Evolutionary conservation across 2,113 vertebrate species (phyloP), one percentile per base, ranked within the genome.

Genomic region (Misgurnus anguillicaudatus): DNA sequence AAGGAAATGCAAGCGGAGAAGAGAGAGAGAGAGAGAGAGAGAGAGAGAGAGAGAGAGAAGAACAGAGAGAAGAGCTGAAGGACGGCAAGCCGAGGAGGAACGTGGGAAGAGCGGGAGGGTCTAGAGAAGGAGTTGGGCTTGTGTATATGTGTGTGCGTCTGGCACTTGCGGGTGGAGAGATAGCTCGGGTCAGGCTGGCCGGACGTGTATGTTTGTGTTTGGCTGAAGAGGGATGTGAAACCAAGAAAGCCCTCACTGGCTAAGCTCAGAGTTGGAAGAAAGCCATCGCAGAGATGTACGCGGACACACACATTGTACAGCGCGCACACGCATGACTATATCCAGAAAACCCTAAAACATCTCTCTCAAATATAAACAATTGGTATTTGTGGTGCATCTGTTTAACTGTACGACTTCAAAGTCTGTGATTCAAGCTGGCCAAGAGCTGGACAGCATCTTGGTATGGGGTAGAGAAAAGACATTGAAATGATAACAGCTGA

Each of bases 141-240:
- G 68, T 66, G 77, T 62, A 51, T 79, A 62, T 77, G 90, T 91
- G 91, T 90, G 90, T 90, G 88, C 82, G 87, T 92, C 89, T 93
- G 91, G 92, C 92, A 93, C 88, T 86, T 73, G 85, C 87, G 90
- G 89, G 89, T 86, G 89, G 89, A 83, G 87, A 90, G 91, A 93
- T 91, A 91, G 88, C 87, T 89, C 85, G 90, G 91, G 91, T 91
- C 91, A 90, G 88, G 86, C 89, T 90, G 91, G 90, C 93, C 92
- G 92, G 93, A 94, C 91, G 90, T 93, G 91, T 93, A 88, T 93
- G 91, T 93, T 94, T 94, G 92, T 94, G 90, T 94, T 93, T 92
- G 89, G 91, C 89, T 92, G 90, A 94, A 92, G 91, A 93, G 91
- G 91, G 91, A 93, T 92, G 92, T 91, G 90, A 91, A 90, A 91